Conservation (phyloP, 2,113 vertebrate genomes). For the Pholis gunnellus region DNA sequence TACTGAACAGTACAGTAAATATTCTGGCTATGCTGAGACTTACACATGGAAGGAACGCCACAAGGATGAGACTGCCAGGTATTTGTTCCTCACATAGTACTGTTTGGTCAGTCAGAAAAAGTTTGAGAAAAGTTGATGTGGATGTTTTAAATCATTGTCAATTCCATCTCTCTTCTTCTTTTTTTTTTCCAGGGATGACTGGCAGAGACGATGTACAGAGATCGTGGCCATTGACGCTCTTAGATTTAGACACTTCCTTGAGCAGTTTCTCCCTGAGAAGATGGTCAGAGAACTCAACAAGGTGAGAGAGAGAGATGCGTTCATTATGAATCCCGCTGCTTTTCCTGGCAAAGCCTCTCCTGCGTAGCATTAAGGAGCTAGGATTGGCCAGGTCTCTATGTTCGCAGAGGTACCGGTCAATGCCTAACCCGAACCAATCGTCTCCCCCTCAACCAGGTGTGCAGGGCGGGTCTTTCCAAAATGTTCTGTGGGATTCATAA, state of each 20-base stretch:
- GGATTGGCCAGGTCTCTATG: not conserved
- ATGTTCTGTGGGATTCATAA: too few relatives aligned
- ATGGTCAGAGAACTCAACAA: constrained; percentile 96
- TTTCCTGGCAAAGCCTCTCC: not conserved
- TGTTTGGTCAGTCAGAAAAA: not conserved
- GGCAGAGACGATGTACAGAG: constrained; percentile 94
- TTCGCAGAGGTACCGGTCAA: not conserved
- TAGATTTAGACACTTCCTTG: constrained; percentile 90
- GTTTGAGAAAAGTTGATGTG: not conserved
- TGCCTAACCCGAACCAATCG: too few relatives aligned
- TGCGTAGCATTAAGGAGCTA: not conserved
- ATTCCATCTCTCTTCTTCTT: not conserved
- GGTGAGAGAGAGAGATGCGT: constrained; percentile 79
- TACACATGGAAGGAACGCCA: constrained; percentile 84
- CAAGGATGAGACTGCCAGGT: constrained; percentile 78
- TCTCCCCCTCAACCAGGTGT: too few relatives aligned
- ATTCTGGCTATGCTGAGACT: constrained; percentile 94
- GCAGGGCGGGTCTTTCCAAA: too few relatives aligned
- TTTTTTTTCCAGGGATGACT: constrained; percentile 86
- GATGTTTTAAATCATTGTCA: not conserved
- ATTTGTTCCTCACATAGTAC: not conserved
- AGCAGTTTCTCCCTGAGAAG: constrained; percentile 96
- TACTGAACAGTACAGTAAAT: constrained; percentile 95
- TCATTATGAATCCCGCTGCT: not conserved
- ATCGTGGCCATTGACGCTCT: constrained; percentile 97